Base-by-base conservation (phyloP, 1,140 invertebrate genomes). In the Trachymyrmex septentrionalis region DNA sequence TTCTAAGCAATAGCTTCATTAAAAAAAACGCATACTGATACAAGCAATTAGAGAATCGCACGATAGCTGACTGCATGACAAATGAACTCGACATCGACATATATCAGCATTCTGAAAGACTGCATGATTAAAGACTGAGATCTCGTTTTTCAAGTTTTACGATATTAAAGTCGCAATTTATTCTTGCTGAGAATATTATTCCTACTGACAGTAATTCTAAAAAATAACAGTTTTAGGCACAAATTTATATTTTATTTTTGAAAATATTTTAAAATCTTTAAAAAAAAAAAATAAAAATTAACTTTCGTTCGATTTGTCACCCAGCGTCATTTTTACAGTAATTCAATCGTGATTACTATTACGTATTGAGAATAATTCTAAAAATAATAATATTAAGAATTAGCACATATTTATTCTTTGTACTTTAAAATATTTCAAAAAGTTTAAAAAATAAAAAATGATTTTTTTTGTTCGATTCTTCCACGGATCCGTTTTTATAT, bases 1-100 rank as follows among this genome's bases (percentile, higher is more conserved):
- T 80, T 69, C 50, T n/a, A 57, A 38, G 27, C 64, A 64, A 69
- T 44, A n/a, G 48, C 34, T 57, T n/a, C 10, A 27, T 71, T 9
- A 30, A 16, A 48, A 34, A 69, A 38, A 71, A 9, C 16, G 6
- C 19, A 9, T 7, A 16, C n/a, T 19, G 16, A 24, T 59, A 10
- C 48, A 27, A 67, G 10, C 21, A 48, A 48, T 48, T 24, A 69
- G 38, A 69, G n/a, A 69, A 24, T 69, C 38, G 12, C 38, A 0
- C 0, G 19, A 67, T 12, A 67, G 34, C 12, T 21, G 34, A 21
- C 34, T 67, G 14, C 44, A 69, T 69, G 38, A 50, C 5, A 16
- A 12, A 69, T 48, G 66, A 69, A 16, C n/a, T 19, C 12, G 34
- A 5, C n/a, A 38, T 50, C 19, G 30, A 69, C 21, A 2, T 69